phyloP scores from a whole-genome alignment of 2,113 vertebrate genomes.

The Vulpes lagopus region DNA sequence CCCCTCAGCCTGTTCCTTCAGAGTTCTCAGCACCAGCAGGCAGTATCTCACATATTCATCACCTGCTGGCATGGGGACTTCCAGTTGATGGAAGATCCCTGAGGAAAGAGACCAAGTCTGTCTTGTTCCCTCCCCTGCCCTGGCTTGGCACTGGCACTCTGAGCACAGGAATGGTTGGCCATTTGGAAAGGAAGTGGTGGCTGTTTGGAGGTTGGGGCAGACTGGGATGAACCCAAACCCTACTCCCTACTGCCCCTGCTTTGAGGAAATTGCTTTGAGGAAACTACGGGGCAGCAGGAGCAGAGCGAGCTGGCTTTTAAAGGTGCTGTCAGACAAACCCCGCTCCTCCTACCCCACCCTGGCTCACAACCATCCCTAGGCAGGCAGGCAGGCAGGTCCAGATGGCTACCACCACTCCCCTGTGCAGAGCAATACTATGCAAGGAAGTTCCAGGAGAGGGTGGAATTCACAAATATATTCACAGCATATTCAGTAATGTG shows the following conservation, averaged over 20 bases:
- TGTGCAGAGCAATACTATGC: neutral
- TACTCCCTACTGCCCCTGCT: no score
- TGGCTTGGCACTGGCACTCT: neutral
- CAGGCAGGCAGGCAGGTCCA: constrained; percentile 35
- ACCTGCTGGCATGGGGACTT: neutral
- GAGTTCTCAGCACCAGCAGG: neutral
- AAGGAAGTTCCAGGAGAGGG: constrained; percentile 45
- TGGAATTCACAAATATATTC: neutral
- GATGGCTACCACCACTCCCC: constrained; percentile 57
- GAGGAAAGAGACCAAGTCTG: neutral
- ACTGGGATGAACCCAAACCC: neutral
- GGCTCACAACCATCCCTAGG: neutral
- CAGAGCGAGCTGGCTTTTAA: neutral
- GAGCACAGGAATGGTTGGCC: neutral
- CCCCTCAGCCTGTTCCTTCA: neutral
- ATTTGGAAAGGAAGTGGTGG: neutral
- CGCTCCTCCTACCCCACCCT: neutral
- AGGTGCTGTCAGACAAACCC: neutral
- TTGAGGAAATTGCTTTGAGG: neutral
- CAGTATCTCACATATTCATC: neutral
- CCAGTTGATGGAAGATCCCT: neutral
- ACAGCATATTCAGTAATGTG: neutral
- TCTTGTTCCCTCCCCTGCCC: neutral
- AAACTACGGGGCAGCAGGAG: neutral
- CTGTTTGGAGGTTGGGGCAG: neutral